Conservation (phyloP, 1,140 invertebrate species). For the Brachionus koreanus region DNA sequence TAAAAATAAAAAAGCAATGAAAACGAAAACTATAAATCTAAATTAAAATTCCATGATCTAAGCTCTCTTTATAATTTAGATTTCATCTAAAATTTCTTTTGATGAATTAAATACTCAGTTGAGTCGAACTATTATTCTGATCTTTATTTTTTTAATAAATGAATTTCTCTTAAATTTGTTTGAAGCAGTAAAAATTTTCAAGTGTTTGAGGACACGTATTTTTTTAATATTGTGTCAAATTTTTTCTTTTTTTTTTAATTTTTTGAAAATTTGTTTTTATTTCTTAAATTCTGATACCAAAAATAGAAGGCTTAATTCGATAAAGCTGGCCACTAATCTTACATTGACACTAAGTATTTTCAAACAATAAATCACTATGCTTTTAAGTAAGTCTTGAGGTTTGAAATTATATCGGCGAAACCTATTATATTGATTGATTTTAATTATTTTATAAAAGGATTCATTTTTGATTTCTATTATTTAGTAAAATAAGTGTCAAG, state of each 20-base stretch:
- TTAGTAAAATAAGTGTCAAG: background rate
- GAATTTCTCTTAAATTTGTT: background rate
- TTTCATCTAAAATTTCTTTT: background rate
- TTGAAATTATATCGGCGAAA: background rate
- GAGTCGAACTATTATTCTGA: background rate
- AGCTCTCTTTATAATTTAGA: background rate
- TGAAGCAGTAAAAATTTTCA: background rate
- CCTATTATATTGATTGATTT: background rate
- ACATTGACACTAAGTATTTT: background rate
- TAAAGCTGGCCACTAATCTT: background rate
- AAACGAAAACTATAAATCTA: conserved; percentile 4
- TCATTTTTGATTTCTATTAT: background rate
- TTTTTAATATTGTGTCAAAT: background rate
- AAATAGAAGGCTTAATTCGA: background rate
- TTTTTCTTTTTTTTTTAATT: background rate
- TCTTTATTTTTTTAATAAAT: background rate
- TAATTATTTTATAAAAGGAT: background rate
- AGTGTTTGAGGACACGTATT: background rate
- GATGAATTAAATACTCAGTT: background rate
- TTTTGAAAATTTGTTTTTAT: background rate
- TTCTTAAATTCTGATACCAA: background rate
- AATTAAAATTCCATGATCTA: background rate
- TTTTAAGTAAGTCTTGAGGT: background rate
- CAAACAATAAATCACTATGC: background rate
- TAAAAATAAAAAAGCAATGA: background rate